phyloP scores from a whole-genome alignment of 2,113 vertebrate species.

The Odocoileus hemionus region DNA sequence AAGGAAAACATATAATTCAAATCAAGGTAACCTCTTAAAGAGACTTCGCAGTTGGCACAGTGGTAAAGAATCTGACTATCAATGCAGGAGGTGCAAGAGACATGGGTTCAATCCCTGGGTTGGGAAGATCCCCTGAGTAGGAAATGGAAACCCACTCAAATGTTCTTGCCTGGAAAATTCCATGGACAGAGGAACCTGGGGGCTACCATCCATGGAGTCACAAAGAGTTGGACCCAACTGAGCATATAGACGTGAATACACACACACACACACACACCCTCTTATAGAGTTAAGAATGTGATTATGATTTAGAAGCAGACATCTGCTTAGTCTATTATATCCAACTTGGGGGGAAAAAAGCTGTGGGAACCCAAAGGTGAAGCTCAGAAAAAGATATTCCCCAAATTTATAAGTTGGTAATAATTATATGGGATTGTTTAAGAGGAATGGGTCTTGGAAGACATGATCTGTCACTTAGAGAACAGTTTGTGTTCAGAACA shows the following conservation, averaged over 20 bases:
- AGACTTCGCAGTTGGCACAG: not conserved
- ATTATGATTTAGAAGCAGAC: not conserved
- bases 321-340: not conserved
- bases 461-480: not conserved
- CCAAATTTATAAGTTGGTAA: not conserved
- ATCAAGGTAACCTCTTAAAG: not conserved
- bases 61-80: not conserved
- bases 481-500: not conserved
- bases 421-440: not conserved
- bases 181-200: not conserved
- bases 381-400: not conserved
- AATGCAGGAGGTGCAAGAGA: not conserved
- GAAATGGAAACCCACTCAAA: not conserved
- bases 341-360: not conserved
- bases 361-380: not conserved
- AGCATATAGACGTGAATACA: fast-evolving
- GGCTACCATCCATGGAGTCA: not conserved
- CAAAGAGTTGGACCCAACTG: not conserved
- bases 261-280: not conserved
- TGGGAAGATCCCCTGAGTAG: not conserved
- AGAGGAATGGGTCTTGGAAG: not conserved
- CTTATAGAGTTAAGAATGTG: not conserved
- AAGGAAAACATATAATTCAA: not conserved
- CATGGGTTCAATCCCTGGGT: not conserved
- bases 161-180: not conserved